These are phyloP conservation scores for Meriones psammophilus DNA, from an alignment of 2,797 vertebrate species.

Conservation along the genomic window DNA sequence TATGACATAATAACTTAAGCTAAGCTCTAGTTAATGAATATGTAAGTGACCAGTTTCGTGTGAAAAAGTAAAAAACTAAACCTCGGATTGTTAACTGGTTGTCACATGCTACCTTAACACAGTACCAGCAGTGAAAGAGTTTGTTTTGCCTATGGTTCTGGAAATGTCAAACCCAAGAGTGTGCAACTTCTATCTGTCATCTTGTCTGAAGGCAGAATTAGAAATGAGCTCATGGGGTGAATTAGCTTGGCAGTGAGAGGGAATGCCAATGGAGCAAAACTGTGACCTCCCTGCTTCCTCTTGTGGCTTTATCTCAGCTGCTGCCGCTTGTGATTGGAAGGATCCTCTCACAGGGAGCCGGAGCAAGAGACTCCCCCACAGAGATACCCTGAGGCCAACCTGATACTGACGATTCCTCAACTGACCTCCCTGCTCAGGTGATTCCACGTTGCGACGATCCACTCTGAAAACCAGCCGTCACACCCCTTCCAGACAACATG, in stretches of 20 bases:
- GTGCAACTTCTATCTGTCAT: too few relatives aligned
- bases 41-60: background rate
- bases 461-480: background rate
- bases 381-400: too few relatives aligned
- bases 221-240: background rate
- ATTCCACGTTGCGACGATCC: background rate
- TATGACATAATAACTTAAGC: background rate
- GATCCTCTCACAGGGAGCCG: background rate
- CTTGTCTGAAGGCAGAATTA: background rate
- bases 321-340: background rate
- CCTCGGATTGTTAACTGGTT: background rate
- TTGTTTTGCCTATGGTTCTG: background rate
- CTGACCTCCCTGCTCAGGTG: background rate
- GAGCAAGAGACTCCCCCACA: background rate
- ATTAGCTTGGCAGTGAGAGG: background rate
- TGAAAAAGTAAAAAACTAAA: background rate
- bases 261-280: background rate
- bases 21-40: background rate
- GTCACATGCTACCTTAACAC: background rate
- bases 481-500: conserved; percentile 27
- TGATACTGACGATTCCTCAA: too few relatives aligned
- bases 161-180: background rate
- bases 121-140: background rate
- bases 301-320: background rate
- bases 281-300: background rate